Percentiles rank a stretch among this genome's conserved stretches.
Evolutionary conservation across 1,140 invertebrate genomes (phyloP).

Genomic region (Lordiphosa clarofinis): DNA sequence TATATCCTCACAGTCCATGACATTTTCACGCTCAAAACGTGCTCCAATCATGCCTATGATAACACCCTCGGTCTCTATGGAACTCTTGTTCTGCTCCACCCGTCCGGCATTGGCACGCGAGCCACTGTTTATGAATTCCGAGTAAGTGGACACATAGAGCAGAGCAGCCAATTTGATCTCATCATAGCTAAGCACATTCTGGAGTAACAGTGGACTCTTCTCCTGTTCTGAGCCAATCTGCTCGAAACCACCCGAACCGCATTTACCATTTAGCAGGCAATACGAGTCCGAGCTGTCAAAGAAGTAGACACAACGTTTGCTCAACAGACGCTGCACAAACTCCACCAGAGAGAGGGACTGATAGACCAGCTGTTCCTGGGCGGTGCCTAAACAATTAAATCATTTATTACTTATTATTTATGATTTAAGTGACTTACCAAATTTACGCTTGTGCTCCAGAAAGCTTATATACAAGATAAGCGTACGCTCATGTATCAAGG

Average conservation of each 20-base stretch:
- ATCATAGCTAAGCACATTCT: conserved; percentile 64
- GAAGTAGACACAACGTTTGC: conserved; percentile 60
- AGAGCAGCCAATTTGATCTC: conserved; percentile 81
- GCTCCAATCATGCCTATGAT: conserved; percentile 80
- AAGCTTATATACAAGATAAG: conserved; percentile 52
- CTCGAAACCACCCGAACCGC: conserved; percentile 39
- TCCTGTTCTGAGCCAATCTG: conserved; percentile 39
- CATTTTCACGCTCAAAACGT: conserved; percentile 79
- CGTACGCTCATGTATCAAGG: conserved; percentile 60
- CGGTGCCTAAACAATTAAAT: conserved; percentile 15
- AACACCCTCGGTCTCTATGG: conserved; percentile 61
- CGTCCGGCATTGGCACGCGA: conserved; percentile 81
- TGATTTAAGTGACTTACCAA: conserved; percentile 23
- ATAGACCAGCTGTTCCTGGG: conserved; percentile 34
- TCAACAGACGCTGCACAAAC: conserved; percentile 60
- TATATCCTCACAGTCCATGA: conserved; percentile 83
- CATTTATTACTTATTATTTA: too few relatives aligned
- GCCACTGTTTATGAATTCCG: conserved; percentile 84
- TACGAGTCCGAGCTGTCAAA: conserved; percentile 16
- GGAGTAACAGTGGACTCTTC: conserved; percentile 29
- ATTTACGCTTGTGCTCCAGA: conserved; percentile 61
- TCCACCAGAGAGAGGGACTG: conserved; percentile 25
- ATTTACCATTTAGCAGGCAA: conserved; percentile 24
- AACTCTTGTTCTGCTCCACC: conserved; percentile 53
- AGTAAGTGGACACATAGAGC: conserved; percentile 82